Conservation (phyloP, 1,140 invertebrate species). For the Drosophila ficusphila region DNA sequence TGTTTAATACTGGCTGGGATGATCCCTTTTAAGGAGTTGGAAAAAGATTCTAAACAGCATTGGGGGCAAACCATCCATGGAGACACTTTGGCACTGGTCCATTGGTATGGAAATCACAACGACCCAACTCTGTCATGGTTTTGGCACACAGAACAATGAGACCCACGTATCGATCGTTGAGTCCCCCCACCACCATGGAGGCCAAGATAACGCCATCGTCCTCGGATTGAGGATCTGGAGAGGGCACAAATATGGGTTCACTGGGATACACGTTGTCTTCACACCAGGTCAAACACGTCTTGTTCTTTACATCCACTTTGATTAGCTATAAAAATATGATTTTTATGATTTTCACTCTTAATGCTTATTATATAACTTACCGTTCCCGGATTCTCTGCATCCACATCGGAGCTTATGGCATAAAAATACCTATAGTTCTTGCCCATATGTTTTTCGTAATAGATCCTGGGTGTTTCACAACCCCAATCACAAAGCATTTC, state of each 20-base stretch:
- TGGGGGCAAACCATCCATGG: slow-evolving; percentile 90
- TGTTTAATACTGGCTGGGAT: slow-evolving; percentile 8
- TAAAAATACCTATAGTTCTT: slow-evolving; percentile 93
- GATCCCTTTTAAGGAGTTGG: neutral
- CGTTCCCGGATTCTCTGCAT: slow-evolving; percentile 91
- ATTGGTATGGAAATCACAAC: slow-evolving; percentile 88
- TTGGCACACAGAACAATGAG: slow-evolving; percentile 89
- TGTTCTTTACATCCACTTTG: slow-evolving; percentile 90
- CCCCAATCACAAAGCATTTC: slow-evolving; percentile 90
- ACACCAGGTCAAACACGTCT: slow-evolving; percentile 89
- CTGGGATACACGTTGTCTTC: slow-evolving; percentile 91
- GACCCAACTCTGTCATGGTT: slow-evolving; percentile 88
- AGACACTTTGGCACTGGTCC: slow-evolving; percentile 91
- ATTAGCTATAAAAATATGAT: slow-evolving; percentile 86
- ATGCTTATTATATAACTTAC: too few relatives aligned
- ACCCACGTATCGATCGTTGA: slow-evolving; percentile 87
- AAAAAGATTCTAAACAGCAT: slow-evolving; percentile 28
- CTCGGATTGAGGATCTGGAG: slow-evolving; percentile 89
- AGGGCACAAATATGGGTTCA: slow-evolving; percentile 93
- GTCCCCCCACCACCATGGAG: slow-evolving; percentile 88
- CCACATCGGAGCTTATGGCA: slow-evolving; percentile 94
- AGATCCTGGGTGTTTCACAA: slow-evolving; percentile 93
- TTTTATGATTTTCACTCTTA: too few relatives aligned
- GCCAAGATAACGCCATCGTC: slow-evolving; percentile 91
- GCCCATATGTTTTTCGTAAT: slow-evolving; percentile 87